These are phyloP conservation scores for Physella acuta DNA, from an alignment of 1,140 invertebrate species.

Conservation along the genomic window DNA sequence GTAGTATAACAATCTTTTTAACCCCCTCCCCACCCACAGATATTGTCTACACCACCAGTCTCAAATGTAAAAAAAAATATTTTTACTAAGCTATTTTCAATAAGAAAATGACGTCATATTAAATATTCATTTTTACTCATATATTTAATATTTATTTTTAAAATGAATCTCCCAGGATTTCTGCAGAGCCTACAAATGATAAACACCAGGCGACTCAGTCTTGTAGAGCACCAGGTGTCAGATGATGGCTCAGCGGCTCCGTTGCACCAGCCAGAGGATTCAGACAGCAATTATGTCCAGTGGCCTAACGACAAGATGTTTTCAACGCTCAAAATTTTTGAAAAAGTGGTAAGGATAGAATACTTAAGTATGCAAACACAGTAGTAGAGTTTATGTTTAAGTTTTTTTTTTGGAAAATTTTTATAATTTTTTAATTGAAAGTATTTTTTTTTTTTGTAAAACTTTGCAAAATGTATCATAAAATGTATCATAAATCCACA, in stretches of 20 bases:
- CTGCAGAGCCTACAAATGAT: slow-evolving; percentile 26
- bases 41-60: too few relatives aligned
- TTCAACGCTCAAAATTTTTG: slow-evolving; percentile 9
- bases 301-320: slow-evolving; percentile 15
- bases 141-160: neutral
- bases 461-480: too few relatives aligned
- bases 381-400: too few relatives aligned
- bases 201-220: neutral
- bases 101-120: neutral
- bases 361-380: too few relatives aligned
- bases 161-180: slow-evolving; percentile 27
- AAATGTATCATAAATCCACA: too few relatives aligned
- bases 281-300: neutral
- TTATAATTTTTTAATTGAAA: too few relatives aligned
- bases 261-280: neutral
- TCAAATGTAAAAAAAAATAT: too few relatives aligned
- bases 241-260: neutral
- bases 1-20: too few relatives aligned
- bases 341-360: slow-evolving; percentile 23
- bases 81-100: neutral
- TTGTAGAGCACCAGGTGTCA: neutral
- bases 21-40: too few relatives aligned
- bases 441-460: too few relatives aligned
- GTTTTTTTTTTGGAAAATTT: too few relatives aligned
- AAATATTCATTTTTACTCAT: neutral